Percentiles rank a stretch among this genome's conserved stretches.
These are phyloP conservation scores for Pilophorus perplexus DNA, from an alignment of 2,888 invertebrate species.

Conservation along the genomic window DNA sequence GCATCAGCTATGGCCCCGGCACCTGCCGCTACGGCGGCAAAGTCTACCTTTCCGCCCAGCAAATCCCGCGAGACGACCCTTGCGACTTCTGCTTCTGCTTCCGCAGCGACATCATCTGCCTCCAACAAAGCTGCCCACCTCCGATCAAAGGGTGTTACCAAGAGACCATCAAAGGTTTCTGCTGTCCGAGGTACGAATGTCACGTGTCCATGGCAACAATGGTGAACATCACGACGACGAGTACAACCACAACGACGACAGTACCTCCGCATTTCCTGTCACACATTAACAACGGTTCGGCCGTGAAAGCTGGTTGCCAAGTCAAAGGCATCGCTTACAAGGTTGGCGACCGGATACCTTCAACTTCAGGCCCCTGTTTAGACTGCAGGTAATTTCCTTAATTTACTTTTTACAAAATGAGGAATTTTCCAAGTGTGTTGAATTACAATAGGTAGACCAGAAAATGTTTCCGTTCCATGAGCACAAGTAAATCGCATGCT, in stretches of 20 bases:
- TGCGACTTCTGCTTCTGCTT: constrained; percentile 98
- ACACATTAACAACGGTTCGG: constrained; percentile 73
- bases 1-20: constrained; percentile 76
- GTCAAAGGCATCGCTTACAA: constrained; percentile 80
- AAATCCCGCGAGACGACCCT: constrained; percentile 90
- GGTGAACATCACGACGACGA: constrained; percentile 79
- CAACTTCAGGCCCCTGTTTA: constrained; percentile 88
- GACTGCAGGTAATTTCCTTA: constrained; percentile 81
- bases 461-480: no score
- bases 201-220: constrained; percentile 83
- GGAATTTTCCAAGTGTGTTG: no score
- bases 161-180: constrained; percentile 89
- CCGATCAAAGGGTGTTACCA: constrained; percentile 89
- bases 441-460: no score
- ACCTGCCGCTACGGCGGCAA: constrained; percentile 90
- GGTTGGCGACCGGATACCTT: constrained; percentile 79
- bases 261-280: constrained; percentile 79
- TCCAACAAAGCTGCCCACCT: constrained; percentile 93
- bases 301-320: constrained; percentile 76
- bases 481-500: neutral
- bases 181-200: constrained; percentile 91
- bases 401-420: no score
- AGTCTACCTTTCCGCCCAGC: constrained; percentile 90
- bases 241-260: constrained; percentile 82
- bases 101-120: constrained; percentile 90